Base-by-base conservation (phyloP, 2,797 vertebrate genomes). In the Crocidura indochinensis region DNA sequence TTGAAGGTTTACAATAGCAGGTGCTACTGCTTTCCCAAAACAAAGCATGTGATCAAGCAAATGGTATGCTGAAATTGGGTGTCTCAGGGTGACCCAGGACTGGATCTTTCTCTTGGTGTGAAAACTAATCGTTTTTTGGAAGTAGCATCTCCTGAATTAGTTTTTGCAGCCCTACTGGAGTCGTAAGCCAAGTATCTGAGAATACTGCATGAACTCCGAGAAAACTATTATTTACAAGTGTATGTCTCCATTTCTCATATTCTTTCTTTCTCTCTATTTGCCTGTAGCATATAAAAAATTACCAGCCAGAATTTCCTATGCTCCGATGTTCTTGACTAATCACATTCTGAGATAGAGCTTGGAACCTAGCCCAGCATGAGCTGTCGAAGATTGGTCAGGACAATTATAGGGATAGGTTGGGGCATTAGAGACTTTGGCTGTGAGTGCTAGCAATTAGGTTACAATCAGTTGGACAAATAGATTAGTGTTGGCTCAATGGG, bases 401-500 rank as follows among this genome's bases (percentile, higher is more conserved):
- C 62, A 86, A 69, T 95, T 93, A 76, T 60, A 79, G 67, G 93
- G 83, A 77, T 44, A 74, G 83, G 85, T 92, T 73, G 53, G 75
- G 47, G 73, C 11, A 12, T 20, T 73, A 56, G 56, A 85, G 77
- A 71, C 78, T 90, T 90, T 95, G 96, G 85, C 87, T 2, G 11
- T 6, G 22, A 60, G 72, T 47, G 38, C 72, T 82, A 80, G 89
- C 1, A 2, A 82, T 94, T 82, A 91, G 85, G 68, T 88, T 84
- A 65, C 65, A 92, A 49, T 94, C 79, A 22, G 17, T 67, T 81
- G 91, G 72, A 91, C 88, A 86, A 91, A 56, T 22, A n/a, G 19
- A 29, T 95, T 95, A 91, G 38, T 49, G 94, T 27, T 84, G 87
- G 68, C 95, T 88, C 82, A 78, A 87, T 68, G 38, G 91, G 64